Conservation (phyloP, 2,888 invertebrate species). For the Apotomis capreana region DNA sequence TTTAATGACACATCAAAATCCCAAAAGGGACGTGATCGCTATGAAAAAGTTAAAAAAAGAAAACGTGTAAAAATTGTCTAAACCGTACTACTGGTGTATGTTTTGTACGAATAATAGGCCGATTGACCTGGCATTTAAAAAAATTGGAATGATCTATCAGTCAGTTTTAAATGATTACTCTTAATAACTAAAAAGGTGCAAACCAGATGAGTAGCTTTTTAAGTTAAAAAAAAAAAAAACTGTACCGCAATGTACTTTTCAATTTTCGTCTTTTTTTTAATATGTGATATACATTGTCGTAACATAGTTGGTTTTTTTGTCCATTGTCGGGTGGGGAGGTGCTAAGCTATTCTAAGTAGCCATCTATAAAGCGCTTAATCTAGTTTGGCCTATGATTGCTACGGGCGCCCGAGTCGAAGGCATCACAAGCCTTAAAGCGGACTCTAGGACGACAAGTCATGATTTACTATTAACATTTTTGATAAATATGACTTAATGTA, state of each 20-base stretch:
- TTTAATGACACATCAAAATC: slow-evolving; percentile 21
- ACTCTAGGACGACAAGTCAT: neutral
- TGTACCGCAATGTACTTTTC: slow-evolving; percentile 56
- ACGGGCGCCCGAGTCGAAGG: slow-evolving; percentile 19
- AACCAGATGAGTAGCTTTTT: slow-evolving; percentile 42
- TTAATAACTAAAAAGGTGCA: slow-evolving; percentile 49
- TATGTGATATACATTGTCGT: slow-evolving; percentile 52
- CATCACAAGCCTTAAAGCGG: slow-evolving; percentile 28
- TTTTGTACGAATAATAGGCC: slow-evolving; percentile 43
- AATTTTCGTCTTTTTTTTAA: slow-evolving; percentile 38
- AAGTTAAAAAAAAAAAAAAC: slow-evolving; percentile 32
- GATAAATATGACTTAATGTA: neutral
- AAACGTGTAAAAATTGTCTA: slow-evolving; percentile 35
- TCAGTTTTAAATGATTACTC: slow-evolving; percentile 42
- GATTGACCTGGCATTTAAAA: slow-evolving; percentile 33
- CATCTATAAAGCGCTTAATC: slow-evolving; percentile 56
- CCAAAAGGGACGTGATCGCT: slow-evolving; percentile 28
- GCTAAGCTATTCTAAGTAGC: slow-evolving; percentile 42
- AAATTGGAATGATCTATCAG: slow-evolving; percentile 48
- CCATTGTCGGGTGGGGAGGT: slow-evolving; percentile 49
- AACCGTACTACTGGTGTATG: slow-evolving; percentile 31
- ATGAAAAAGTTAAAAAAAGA: slow-evolving; percentile 25
- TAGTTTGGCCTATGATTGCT: slow-evolving; percentile 59
- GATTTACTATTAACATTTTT: neutral
- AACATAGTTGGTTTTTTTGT: slow-evolving; percentile 43